Conservation (phyloP, 1,140 invertebrate genomes). For the Temnothorax longispinosus region DNA sequence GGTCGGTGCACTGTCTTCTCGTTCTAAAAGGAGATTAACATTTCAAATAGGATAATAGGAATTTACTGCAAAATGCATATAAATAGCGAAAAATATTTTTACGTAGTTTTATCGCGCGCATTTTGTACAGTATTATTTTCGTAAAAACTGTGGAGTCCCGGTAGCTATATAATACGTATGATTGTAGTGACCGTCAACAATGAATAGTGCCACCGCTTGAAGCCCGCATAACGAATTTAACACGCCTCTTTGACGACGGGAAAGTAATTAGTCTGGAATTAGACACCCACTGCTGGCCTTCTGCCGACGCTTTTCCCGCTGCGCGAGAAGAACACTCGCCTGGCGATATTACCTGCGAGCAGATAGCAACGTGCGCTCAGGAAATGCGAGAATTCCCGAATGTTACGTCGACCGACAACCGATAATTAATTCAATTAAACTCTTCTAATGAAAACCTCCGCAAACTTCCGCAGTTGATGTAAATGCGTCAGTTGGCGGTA, state of each 20-base stretch:
- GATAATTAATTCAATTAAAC: constrained; percentile 30
- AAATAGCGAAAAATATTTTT: not conserved
- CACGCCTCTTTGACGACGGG: constrained; percentile 78
- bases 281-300: constrained; percentile 73
- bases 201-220: constrained; percentile 68
- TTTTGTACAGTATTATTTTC: not conserved
- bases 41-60: not conserved
- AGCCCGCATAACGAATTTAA: constrained; percentile 78
- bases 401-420: not conserved
- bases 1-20: too few relatives aligned
- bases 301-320: constrained; percentile 66
- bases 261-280: constrained; percentile 81
- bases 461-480: not conserved
- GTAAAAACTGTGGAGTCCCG: not conserved
- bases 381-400: constrained; percentile 19
- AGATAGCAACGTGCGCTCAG: not conserved
- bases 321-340: not conserved
- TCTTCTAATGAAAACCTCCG: not conserved
- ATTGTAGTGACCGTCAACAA: constrained; percentile 58
- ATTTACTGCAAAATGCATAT: not conserved
- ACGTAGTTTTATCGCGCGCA: not conserved
- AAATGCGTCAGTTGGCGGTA: not conserved
- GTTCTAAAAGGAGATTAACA: not conserved
- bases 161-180: constrained; percentile 51
- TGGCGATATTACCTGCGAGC: constrained; percentile 11